Evolutionary conservation across 2,797 vertebrate species (phyloP), one percentile per base, ranked within the genome.

Genomic region (Enteromius viviparus): DNA sequence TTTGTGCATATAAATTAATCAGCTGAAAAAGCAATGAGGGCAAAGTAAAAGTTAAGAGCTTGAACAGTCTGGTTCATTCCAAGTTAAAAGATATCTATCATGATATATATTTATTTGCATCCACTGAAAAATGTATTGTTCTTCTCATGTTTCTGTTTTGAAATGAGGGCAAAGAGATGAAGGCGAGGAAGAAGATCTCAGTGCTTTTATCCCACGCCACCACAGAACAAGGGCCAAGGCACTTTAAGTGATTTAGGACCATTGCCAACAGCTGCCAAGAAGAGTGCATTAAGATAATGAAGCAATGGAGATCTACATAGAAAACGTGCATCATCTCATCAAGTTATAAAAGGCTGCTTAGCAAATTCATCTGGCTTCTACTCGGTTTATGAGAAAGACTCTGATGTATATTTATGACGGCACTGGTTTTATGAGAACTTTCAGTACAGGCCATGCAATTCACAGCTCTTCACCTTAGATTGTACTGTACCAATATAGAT

Each of bases 221-320:
- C 88, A 53, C 85, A 81, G 47, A 69, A 69, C 26, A 70, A 47
- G 0, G 69, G 77, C 69, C 58, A 34, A 58, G 47, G 60, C 65
- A 69, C 84, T 89, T 81, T 75, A 37, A 75, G 32, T 26, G 66
- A 82, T 81, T 64, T 78, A 82, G 58, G 53, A 66, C 55, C 80
- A 78, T 79, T 64, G 78, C 65, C 71, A 86, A 58, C 29, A 49
- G 40, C 84, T 81, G 68, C 87, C 88, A 85, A 77, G 58, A 80
- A 65, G 26, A 64, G 15, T 84, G 84, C 83, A 86, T 86, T 84
- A 89, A 49, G 58, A 69, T 81, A 87, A 87, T 86, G 76, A 83
- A 86, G 64, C 76, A 45, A 66, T 76, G 40, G 76, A 79, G 45
- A 77, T 76, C 47, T 60, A 6, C 34, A 69, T 62, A 62, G 45